Percentiles rank a stretch among this genome's conserved stretches.
Evolutionary conservation across 1,140 invertebrate genomes (phyloP).

Genomic region (Panulirus ornatus): DNA sequence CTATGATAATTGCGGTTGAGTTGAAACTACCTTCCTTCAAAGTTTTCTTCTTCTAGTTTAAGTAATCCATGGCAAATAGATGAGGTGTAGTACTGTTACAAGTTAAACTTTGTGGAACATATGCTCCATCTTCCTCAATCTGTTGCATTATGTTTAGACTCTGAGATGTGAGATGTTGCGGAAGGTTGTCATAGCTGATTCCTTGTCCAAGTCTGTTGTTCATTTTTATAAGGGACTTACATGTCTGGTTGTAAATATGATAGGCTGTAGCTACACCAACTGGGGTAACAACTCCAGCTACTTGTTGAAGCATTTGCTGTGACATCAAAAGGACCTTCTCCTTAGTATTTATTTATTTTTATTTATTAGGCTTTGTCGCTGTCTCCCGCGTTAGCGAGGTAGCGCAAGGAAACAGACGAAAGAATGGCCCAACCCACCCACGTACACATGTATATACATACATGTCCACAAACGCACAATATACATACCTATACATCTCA

Average conservation of each 20-base stretch:
- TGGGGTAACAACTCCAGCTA: slow-evolving; percentile 23
- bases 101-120: neutral
- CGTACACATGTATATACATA: neutral
- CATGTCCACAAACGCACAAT: neutral
- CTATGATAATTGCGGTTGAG: neutral
- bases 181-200: slow-evolving; percentile 42
- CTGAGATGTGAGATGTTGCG: slow-evolving; percentile 3
- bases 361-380: no score
- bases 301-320: slow-evolving; percentile 16
- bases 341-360: no score
- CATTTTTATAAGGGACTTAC: slow-evolving; percentile 26
- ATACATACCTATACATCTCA: no score
- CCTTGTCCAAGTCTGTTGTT: slow-evolving; percentile 37
- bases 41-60: slow-evolving; percentile 25
- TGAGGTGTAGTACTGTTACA: neutral
- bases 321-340: slow-evolving; percentile 11
- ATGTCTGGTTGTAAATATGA: slow-evolving; percentile 24
- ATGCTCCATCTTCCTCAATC: neutral
- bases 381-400: no score
- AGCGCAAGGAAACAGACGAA: no score
- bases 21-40: neutral
- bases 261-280: slow-evolving; percentile 12
- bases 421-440: no score
- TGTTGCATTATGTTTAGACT: slow-evolving; percentile 17
- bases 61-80: slow-evolving; percentile 35